Conservation (phyloP, 2,797 vertebrate species). For the Crocodylus rhombifer region DNA sequence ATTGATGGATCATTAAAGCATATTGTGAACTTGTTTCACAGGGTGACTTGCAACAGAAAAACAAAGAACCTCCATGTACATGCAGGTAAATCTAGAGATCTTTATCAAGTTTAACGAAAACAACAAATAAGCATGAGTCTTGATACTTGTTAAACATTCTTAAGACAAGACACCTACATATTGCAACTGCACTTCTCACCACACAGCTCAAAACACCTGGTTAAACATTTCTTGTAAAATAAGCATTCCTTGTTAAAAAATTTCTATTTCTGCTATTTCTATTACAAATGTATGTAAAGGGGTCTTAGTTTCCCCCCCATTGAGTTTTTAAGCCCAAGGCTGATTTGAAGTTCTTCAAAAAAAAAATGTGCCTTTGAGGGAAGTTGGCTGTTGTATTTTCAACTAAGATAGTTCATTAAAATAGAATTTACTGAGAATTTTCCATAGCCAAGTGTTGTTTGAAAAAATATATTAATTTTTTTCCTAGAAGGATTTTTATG, state of each 20-base stretch:
- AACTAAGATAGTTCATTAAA: background rate
- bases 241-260: background rate
- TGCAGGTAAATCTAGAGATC: background rate
- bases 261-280: background rate
- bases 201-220: fast-evolving
- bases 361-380: background rate
- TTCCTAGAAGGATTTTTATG: no score
- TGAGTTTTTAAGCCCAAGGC: background rate
- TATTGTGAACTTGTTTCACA: background rate
- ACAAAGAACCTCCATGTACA: background rate
- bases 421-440: no score
- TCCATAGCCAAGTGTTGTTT: no score
- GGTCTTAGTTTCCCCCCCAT: background rate
- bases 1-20: background rate
- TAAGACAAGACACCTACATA: background rate
- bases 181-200: background rate
- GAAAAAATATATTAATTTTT: no score
- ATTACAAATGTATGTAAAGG: background rate
- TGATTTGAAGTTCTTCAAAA: background rate
- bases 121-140: background rate
- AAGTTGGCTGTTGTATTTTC: background rate
- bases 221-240: background rate
- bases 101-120: background rate
- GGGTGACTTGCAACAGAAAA: background rate
- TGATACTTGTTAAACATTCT: background rate